Conservation (phyloP, 2,797 vertebrate species). For the Champsocephalus esox region DNA sequence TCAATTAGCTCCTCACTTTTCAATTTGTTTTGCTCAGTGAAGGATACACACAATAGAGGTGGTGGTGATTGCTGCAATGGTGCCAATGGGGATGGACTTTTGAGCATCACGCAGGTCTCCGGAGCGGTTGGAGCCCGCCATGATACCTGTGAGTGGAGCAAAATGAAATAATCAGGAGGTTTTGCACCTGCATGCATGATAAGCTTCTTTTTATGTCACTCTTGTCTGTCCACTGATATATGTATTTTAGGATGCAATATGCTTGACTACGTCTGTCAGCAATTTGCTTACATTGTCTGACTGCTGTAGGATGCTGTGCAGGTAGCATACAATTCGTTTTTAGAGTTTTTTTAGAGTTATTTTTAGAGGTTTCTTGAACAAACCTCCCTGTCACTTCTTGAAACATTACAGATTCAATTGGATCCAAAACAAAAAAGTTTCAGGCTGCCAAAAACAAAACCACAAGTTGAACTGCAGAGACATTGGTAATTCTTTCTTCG, state of each 20-base stretch:
- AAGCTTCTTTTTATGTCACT: not conserved
- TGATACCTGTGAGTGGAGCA: conserved; percentile 88
- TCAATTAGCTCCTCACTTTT: not conserved
- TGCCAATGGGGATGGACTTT: conserved; percentile 97
- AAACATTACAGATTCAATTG: not conserved
- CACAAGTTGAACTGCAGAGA: not conserved
- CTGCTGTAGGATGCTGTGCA: no score
- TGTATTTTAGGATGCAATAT: no score
- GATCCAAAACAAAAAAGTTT: not conserved
- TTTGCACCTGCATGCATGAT: not conserved
- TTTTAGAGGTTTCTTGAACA: not conserved
- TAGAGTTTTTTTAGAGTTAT: no score
- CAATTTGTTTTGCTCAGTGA: conserved; percentile 24
- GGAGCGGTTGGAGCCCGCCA: conserved; percentile 98
- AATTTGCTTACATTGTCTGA: not conserved
- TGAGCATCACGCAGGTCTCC: conserved; percentile 96
- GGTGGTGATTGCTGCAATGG: conserved; percentile 96
- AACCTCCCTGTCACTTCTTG: not conserved
- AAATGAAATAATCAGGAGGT: conserved; percentile 11
- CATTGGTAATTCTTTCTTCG: not conserved
- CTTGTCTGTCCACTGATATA: not conserved
- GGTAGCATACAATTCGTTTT: no score
- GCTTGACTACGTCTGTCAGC: not conserved
- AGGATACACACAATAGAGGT: conserved; percentile 99
- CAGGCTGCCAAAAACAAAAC: no score